phyloP scores from a whole-genome alignment of 2,888 invertebrate species.

The Strigamia crassipes region DNA sequence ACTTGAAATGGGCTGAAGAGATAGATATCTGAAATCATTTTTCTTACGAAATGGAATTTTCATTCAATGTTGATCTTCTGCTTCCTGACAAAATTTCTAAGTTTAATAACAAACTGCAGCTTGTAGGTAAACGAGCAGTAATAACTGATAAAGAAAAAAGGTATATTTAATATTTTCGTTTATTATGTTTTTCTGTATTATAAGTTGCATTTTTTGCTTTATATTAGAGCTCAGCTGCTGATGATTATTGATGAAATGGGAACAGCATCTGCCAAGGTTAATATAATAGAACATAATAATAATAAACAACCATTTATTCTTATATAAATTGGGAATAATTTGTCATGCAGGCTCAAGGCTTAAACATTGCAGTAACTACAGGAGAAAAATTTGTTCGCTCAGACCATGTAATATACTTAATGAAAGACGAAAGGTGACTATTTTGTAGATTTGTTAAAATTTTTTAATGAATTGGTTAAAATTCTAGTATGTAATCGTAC shows the following conservation, averaged over 20 bases:
- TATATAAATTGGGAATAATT: neutral
- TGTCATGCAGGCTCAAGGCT: constrained; percentile 48
- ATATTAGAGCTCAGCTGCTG: constrained; percentile 16
- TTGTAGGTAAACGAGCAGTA: neutral
- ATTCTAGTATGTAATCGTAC: no score
- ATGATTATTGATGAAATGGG: constrained; percentile 49
- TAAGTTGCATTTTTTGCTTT: neutral
- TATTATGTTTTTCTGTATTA: neutral
- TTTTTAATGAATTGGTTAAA: no score
- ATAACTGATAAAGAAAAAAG: neutral
- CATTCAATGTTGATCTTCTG: constrained; percentile 39
- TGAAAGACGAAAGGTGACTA: constrained; percentile 47
- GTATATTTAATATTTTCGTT: neutral
- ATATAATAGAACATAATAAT: neutral
- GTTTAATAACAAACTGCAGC: constrained; percentile 5
- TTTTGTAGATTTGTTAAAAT: neutral
- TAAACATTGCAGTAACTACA: constrained; percentile 49
- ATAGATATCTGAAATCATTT: neutral
- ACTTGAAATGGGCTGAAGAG: constrained; percentile 27
- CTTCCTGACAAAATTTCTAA: constrained; percentile 41
- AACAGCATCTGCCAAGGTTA: constrained; percentile 49
- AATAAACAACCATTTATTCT: neutral
- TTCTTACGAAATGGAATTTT: constrained; percentile 45
- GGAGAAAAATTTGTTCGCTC: constrained; percentile 47
- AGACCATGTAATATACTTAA: constrained; percentile 48